Percentiles rank a stretch among this genome's conserved stretches.
Conservation (phyloP, 2,113 vertebrate species). For the Gallinago jamesoni region DNA sequence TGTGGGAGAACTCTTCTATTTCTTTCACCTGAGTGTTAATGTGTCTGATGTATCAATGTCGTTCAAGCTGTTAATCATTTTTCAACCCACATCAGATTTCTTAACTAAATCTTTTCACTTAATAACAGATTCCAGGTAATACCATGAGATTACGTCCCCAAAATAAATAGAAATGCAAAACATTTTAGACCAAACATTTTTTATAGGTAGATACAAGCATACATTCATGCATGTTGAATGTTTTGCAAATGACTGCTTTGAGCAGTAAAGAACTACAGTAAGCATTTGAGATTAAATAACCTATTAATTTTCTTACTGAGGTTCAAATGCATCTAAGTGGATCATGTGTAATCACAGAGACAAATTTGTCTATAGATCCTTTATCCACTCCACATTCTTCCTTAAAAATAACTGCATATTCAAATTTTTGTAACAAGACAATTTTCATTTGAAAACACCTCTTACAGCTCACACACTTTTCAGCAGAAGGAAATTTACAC, state of each 20-base stretch:
- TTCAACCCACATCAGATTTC: slow-evolving; percentile 5
- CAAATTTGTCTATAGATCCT: not conserved
- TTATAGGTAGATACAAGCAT: not conserved
- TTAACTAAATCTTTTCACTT: not conserved
- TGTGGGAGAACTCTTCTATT: slow-evolving; percentile 18
- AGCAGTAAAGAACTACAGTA: not conserved
- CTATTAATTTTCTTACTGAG: not conserved
- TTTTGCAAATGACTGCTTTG: not conserved
- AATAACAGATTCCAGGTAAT: not conserved
- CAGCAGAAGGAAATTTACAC: not conserved
- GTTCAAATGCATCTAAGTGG: not conserved
- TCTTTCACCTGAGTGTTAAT: slow-evolving; percentile 11
- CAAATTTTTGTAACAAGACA: not conserved
- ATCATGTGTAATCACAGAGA: not conserved
- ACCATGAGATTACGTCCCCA: not conserved
- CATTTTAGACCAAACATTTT: not conserved
- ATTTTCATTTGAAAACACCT: not conserved
- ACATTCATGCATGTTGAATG: not conserved
- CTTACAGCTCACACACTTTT: not conserved
- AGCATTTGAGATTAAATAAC: not conserved
- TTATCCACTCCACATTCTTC: not conserved
- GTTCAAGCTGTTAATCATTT: slow-evolving; percentile 24
- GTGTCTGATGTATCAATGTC: not conserved
- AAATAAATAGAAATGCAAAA: not conserved
- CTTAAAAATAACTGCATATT: not conserved